Base-by-base conservation (phyloP, 2,888 invertebrate species). In the Protonemura montana region DNA sequence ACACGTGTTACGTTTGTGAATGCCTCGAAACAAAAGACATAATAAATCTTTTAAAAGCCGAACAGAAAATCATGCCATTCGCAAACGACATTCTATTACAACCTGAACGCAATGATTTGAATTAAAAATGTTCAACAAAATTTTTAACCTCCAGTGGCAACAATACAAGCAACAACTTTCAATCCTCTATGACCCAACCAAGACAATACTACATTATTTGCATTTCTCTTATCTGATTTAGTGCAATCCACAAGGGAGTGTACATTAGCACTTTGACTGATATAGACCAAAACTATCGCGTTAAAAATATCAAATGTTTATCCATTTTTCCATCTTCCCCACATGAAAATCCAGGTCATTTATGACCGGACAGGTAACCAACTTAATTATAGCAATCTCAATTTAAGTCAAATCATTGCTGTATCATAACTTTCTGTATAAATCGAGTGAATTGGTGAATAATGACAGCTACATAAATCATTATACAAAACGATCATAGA, bases 371-470 rank as follows among this genome's bases (percentile, higher is more conserved):
- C 35, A 35, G 35, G 35, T 35, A 35, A 35, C 10, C n/a, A 41
- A 59, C 59, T 2, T 59, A 21, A 7, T 59, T 16, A 59, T 2
- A 59, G 59, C 59, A 59, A 59, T 59, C 59, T 59, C 59, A 59
- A 59, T 59, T 59, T 16, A 59, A 2, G 59, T 59, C 59, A 59
- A 59, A 10, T 59, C 59, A 59, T 59, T 59, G 59, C 59, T 59
- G 59, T 59, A 59, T 59, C 59, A 59, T 59, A 59, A 59, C 59
- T 59, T 59, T 59, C 59, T 59, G 59, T 21, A n/a, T n/a, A 59
- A 10, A 59, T 59, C 59, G 59, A 59, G 59, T 21, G 21, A 21
- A 59, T 1, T 21, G 1, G 59, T 59, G 13, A 59, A 21, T 59
- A 59, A 59, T 59, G 59, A 21, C 59, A 21, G 59, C 21, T 21